Base-by-base conservation (phyloP, 2,888 invertebrate genomes). In the Lepas anatifera region DNA sequence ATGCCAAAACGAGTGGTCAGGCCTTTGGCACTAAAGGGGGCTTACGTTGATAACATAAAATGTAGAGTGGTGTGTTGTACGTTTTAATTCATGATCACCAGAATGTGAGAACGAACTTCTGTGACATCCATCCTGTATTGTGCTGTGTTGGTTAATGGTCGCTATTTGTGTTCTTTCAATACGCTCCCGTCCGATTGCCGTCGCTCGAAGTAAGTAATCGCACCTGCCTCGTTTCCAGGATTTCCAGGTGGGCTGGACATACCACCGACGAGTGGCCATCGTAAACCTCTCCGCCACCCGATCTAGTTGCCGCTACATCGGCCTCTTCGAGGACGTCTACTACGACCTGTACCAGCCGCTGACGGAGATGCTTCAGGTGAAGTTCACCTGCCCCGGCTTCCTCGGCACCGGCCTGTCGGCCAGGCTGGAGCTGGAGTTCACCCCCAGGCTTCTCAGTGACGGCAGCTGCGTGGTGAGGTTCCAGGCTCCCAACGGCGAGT, bases 241-340 rank as follows among this genome's bases (percentile, higher is more conserved):
- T 18, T 58, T 58, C 58, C 58, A 35, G 22, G 58, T 58, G 58
- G 58, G 58, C 58, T 35, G 58, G 35, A 58, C 58, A 35, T 58
- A 58, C 35, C 22, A 58, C 35, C 58, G 58, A 0, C 58, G 58
- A 32, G 58, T 58, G 18, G 13, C 32, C 7, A 58, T 58, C 58
- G 58, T 58, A 7, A 58, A 58, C 35, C 32, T 58, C 18, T 58
- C 58, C 18, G 32, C 32, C 8, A 58, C 58, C 22, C 58, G 58
- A 32, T 58, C 35, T 35, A 58, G 58, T 35, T 58, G 58, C 35
- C 58, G 58, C 58, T 58, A 58, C 58, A 32, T 58, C 35, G 58
- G 58, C 35, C 22, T 58, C 22, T 58, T 10, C 58, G 58, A 58
- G 58, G 16, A 35, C 22, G 18, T 22, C 58, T 58, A 58, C 58